Evolutionary conservation across 1,140 invertebrate genomes (phyloP).

Genomic region (Dufourea novaeangliae): DNA sequence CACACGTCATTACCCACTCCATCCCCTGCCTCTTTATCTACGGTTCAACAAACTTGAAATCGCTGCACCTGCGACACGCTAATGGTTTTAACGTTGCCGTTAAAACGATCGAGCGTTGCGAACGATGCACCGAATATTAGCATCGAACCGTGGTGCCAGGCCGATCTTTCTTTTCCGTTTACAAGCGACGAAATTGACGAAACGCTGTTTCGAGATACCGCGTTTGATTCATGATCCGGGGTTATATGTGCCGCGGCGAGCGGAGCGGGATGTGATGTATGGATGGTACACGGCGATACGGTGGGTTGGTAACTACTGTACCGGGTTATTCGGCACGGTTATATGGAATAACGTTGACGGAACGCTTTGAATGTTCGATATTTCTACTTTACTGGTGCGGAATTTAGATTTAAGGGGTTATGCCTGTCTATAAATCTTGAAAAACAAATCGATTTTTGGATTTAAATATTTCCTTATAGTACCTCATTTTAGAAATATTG

Average conservation of each 20-base stretch:
- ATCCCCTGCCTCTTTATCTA: slow-evolving; percentile 51
- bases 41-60: slow-evolving; percentile 64
- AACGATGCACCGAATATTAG: slow-evolving; percentile 18
- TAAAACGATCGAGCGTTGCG: slow-evolving; percentile 2
- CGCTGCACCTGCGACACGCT: slow-evolving; percentile 54
- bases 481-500: no score
- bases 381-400: no score
- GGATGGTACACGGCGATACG: background rate
- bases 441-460: no score
- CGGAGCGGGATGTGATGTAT: background rate
- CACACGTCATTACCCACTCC: slow-evolving; percentile 61
- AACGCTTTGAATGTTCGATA: no score
- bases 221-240: background rate
- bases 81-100: slow-evolving; percentile 49
- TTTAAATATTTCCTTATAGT: no score
- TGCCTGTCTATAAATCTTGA: no score
- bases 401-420: no score
- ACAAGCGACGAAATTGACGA: background rate
- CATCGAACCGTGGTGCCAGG: background rate
- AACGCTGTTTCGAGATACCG: background rate
- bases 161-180: background rate
- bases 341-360: no score
- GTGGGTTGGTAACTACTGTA: background rate
- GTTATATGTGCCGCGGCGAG: background rate
- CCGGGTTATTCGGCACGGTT: background rate